phyloP scores from a whole-genome alignment of 2,113 vertebrate species.

The Mastomys coucha region DNA sequence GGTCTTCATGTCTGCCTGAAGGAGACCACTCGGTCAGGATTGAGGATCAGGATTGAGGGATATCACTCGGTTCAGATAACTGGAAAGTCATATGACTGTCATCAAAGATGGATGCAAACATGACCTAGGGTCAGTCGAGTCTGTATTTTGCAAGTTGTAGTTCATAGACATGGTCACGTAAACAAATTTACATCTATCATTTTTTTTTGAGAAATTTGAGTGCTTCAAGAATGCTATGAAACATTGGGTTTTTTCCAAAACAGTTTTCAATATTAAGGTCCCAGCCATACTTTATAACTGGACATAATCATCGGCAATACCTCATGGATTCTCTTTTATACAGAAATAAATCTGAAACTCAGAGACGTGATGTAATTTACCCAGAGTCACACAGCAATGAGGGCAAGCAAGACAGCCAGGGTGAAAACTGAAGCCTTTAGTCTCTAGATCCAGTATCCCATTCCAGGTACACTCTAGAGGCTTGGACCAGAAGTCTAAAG shows the following conservation, averaged over 20 bases:
- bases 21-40: not conserved
- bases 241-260: slow-evolving; percentile 5
- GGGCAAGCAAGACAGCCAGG: not conserved
- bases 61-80: not conserved
- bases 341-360: not conserved
- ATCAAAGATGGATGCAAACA: slow-evolving; percentile 5
- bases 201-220: not conserved
- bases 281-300: not conserved
- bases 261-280: not conserved
- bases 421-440: not conserved
- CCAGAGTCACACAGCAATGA: slow-evolving; percentile 44
- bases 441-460: not conserved
- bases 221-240: slow-evolving; percentile 6
- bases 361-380: not conserved
- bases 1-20: slow-evolving; percentile 20
- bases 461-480: not conserved
- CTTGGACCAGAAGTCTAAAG: not conserved
- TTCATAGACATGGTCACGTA: not conserved
- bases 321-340: not conserved
- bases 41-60: not conserved
- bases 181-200: not conserved
- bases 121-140: not conserved
- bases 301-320: not conserved
- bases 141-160: not conserved
- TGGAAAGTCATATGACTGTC: not conserved